Evolutionary conservation across 2,888 invertebrate species (phyloP).

Genomic region (Eueremaeus valkanovi): DNA sequence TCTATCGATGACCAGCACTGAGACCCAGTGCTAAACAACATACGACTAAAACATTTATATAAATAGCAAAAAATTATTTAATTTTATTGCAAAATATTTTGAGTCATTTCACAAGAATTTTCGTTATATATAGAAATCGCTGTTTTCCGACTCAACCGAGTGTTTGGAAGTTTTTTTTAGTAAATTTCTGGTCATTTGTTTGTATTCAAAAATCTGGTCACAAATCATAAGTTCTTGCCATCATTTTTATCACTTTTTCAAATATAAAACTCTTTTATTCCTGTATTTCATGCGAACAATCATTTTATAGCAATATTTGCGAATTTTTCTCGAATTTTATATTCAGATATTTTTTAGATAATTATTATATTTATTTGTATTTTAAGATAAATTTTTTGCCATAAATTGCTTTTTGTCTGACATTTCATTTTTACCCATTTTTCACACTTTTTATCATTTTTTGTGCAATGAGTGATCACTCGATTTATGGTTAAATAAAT

Average conservation of each 20-base stretch:
- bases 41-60: not conserved
- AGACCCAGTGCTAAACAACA: not conserved
- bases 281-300: not conserved
- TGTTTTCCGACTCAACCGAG: not conserved
- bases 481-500: too few species aligned
- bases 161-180: not conserved
- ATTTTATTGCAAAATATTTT: not conserved
- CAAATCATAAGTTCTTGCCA: not conserved
- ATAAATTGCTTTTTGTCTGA: not conserved
- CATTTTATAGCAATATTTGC: not conserved
- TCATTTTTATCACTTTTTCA: not conserved
- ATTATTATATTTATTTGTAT: not conserved
- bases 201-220: not conserved
- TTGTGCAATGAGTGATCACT: slow-evolving; percentile 5
- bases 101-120: not conserved
- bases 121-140: too few species aligned
- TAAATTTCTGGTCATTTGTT: not conserved
- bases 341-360: not conserved
- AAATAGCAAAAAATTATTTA: not conserved
- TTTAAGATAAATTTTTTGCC: not conserved
- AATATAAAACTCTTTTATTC: not conserved
- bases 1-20: not conserved
- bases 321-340: not conserved
- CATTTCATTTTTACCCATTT: not conserved
- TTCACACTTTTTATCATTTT: not conserved